Evolutionary conservation across 2,797 vertebrate species (phyloP).

Genomic region (Amphiprion clarkii): DNA sequence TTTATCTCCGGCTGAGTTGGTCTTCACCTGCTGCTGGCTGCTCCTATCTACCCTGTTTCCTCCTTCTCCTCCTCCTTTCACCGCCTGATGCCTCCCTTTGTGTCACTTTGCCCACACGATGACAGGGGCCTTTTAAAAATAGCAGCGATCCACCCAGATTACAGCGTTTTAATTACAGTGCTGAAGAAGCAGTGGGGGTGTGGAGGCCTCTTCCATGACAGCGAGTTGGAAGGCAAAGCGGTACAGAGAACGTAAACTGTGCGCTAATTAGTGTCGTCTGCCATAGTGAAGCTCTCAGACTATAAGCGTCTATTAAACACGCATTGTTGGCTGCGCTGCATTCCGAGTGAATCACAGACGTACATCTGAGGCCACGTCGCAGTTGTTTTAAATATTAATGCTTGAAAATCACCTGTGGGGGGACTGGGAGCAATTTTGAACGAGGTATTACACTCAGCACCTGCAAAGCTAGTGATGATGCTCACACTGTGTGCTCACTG

Average conservation of each 20-base stretch:
- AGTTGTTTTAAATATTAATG: slow-evolving; percentile 40
- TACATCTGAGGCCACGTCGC: slow-evolving; percentile 28
- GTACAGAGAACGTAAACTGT: slow-evolving; percentile 68
- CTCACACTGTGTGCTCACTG: too few relatives aligned
- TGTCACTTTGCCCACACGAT: slow-evolving; percentile 75
- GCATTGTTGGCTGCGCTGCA: slow-evolving; percentile 21
- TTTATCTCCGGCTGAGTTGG: slow-evolving; percentile 56
- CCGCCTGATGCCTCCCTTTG: slow-evolving; percentile 65
- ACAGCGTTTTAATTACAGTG: slow-evolving; percentile 87
- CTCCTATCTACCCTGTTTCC: slow-evolving; percentile 9
- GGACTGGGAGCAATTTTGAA: not conserved
- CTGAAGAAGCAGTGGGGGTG: slow-evolving; percentile 73
- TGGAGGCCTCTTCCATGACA: slow-evolving; percentile 67
- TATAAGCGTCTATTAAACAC: slow-evolving; percentile 53
- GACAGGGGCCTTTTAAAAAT: slow-evolving; percentile 82
- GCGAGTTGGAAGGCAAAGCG: slow-evolving; percentile 44
- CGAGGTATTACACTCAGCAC: not conserved
- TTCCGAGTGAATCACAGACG: slow-evolving; percentile 8
- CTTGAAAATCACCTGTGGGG: slow-evolving; percentile 19
- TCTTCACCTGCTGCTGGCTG: slow-evolving; percentile 72
- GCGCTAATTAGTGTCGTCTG: slow-evolving; percentile 74
- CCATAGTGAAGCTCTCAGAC: slow-evolving; percentile 34
- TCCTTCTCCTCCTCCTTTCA: slow-evolving; percentile 44
- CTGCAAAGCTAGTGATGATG: too few relatives aligned
- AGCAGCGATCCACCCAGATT: slow-evolving; percentile 83